A percentile compares a stretch with the other conserved stretches of the same genome.
phyloP scores from a whole-genome alignment of 2,888 invertebrate genomes.

The Blastobasis lacticolella region DNA sequence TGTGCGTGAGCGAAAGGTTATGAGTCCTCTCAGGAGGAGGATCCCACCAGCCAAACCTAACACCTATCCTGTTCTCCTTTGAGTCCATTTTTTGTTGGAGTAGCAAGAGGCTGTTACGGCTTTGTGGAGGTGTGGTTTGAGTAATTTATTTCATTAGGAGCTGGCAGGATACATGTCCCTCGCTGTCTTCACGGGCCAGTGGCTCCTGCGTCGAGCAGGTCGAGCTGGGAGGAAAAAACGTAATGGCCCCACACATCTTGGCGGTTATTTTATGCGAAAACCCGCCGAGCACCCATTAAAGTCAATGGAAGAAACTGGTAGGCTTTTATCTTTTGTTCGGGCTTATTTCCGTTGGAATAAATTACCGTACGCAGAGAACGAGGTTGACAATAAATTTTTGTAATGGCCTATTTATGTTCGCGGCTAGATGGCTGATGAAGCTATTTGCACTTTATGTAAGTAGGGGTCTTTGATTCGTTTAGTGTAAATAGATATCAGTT shows the following conservation, averaged over 20 bases:
- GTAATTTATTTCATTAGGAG: slow-evolving; percentile 72
- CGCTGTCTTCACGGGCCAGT: slow-evolving; percentile 64
- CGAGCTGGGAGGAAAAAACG: slow-evolving; percentile 62
- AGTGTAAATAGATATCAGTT: no score
- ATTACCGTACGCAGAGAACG: slow-evolving; percentile 26
- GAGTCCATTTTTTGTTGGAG: slow-evolving; percentile 15
- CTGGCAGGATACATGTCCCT: slow-evolving; percentile 72
- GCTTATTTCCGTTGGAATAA: slow-evolving; percentile 61
- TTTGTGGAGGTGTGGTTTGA: slow-evolving; percentile 19
- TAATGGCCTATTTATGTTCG: slow-evolving; percentile 1
- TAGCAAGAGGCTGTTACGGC: slow-evolving; percentile 16
- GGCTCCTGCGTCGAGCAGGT: slow-evolving; percentile 48
- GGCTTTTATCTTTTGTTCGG: slow-evolving; percentile 50
- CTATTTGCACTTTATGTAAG: no score
- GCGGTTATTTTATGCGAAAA: slow-evolving; percentile 54
- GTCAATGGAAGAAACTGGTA: slow-evolving; percentile 54
- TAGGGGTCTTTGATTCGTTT: no score
- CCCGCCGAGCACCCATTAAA: slow-evolving; percentile 44
- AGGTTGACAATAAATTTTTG: slow-evolving; percentile 7
- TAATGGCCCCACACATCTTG: slow-evolving; percentile 49
- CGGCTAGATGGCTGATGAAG: no score
- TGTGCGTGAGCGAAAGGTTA: slow-evolving; percentile 50
- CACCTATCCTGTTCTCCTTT: accelerated
- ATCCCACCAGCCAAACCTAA: no score
- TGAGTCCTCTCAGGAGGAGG: slow-evolving; percentile 38